Base-by-base conservation (phyloP, 2,797 vertebrate species). In the Mormyrus hasselquistii region DNA sequence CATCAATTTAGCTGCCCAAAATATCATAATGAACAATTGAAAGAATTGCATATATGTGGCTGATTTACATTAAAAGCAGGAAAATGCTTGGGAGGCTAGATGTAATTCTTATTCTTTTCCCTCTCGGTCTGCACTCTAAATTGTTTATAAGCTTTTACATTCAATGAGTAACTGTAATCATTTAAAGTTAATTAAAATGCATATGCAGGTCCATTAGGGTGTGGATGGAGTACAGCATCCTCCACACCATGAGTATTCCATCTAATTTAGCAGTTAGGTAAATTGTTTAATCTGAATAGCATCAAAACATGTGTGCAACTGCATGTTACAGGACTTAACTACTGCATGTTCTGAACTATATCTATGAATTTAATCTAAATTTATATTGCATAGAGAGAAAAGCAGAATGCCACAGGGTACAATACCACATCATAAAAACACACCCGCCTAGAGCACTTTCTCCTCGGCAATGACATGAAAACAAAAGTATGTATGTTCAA, bases 11-110 rank as follows among this genome's bases (percentile, higher is more conserved):
- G 69, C 10, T 76, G 5, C 41, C 0, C 4, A 76, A 76, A 76
- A 76, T 41, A 16, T 7, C 69, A 38, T 34, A 41, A 38, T 6
- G 16, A 3, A 41, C 14, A 16, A 76, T 19, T 34, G 65, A 34
- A 73, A 73, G 65, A 34, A 6, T 38, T 41, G 34, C 34, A 76
- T 69, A 76, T 10, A 76, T 41, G 34, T 38, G 29, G 4, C 14
- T 79, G 14, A 79, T 79, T 79, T 79, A n/a, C 14, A n/a, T 79
- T 79, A 79, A 44, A 79, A 79, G 73, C 73, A 79, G 38, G 73
- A 38, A 44, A 44, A 79, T 44, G 38, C 34, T 79, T 79, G 16
- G 34, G 34, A 79, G 7, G 73, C 12, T 38, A 69, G 29, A 69
- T 14, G 65, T 69, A 14, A 14, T 44, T 79, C 7, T 7, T 5